Percentiles rank a stretch among this genome's conserved stretches.
Evolutionary conservation across 2,888 invertebrate genomes (phyloP).

Genomic region (Venusia cambrica): DNA sequence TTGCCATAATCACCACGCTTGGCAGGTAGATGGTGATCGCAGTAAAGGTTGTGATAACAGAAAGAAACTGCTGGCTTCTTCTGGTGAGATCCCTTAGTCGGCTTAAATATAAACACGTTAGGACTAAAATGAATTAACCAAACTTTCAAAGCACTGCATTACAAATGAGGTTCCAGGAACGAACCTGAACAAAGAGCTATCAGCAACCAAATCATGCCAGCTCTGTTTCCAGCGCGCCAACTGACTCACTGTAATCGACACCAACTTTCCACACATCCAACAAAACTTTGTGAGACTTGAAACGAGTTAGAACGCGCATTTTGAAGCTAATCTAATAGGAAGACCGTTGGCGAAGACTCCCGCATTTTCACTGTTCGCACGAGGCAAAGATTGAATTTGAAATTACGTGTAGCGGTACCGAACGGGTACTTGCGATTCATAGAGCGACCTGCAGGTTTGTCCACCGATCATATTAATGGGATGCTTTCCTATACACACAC

Average conservation of each 20-base stretch:
- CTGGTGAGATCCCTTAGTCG: too few relatives aligned
- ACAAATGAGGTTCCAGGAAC: constrained; percentile 28
- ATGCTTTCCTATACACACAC: constrained; percentile 27
- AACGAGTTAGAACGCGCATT: constrained; percentile 67
- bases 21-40: too few relatives aligned
- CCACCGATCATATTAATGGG: constrained; percentile 69
- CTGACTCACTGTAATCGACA: constrained; percentile 49
- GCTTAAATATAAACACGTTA: too few relatives aligned
- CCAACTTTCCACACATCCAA: constrained; percentile 60
- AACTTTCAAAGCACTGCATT: constrained; percentile 6
- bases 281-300: constrained; percentile 59
- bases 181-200: constrained; percentile 61
- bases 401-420: constrained; percentile 74
- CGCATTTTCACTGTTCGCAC: constrained; percentile 72
- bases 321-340: constrained; percentile 66
- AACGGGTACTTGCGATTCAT: constrained; percentile 64
- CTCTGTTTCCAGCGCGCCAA: constrained; percentile 48
- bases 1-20: too few relatives aligned
- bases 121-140: not conserved
- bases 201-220: constrained; percentile 67
- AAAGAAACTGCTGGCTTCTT: too few relatives aligned
- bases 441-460: constrained; percentile 41
- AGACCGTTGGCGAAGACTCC: constrained; percentile 61
- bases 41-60: too few relatives aligned
- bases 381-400: constrained; percentile 68